Conservation (phyloP, 2,888 invertebrate species). For the Oscheius myriophilus region DNA sequence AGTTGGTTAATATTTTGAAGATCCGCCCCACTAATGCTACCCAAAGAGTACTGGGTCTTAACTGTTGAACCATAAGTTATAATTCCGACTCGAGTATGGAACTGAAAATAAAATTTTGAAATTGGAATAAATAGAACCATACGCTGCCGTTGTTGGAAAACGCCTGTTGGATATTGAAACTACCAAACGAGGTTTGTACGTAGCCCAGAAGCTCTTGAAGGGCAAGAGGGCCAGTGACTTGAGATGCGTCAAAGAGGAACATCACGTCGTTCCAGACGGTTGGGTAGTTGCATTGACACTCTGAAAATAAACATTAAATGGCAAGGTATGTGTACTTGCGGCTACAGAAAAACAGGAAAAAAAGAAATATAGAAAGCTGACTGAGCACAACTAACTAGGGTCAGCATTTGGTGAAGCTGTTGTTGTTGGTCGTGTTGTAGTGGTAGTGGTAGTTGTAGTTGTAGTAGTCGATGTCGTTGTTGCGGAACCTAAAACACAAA, state of each 20-base stretch:
- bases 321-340: too few relatives aligned
- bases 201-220: slow-evolving; percentile 27
- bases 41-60: slow-evolving; percentile 5
- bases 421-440: too few relatives aligned
- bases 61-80: slow-evolving; percentile 7
- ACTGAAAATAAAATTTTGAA: slow-evolving; percentile 6
- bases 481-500: not conserved
- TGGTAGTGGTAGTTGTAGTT: not conserved
- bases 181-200: slow-evolving; percentile 17
- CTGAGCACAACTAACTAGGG: slow-evolving; percentile 5
- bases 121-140: too few relatives aligned
- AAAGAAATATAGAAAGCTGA: too few relatives aligned
- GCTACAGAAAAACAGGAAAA: too few relatives aligned
- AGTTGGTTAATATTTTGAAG: slow-evolving; percentile 5
- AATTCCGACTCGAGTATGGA: slow-evolving; percentile 26
- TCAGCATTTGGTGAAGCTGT: not conserved
- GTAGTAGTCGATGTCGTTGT: slow-evolving; percentile 10
- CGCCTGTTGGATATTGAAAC: slow-evolving; percentile 23
- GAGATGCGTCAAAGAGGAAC: slow-evolving; percentile 23
- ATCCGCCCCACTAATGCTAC: slow-evolving; percentile 3
- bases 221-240: not conserved
- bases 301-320: not conserved
- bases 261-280: slow-evolving; percentile 27
- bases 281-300: slow-evolving; percentile 17
- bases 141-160: not conserved